These are phyloP conservation scores for Puffinus mauretanicus DNA, from an alignment of 2,113 vertebrate genomes.

Conservation along the genomic window DNA sequence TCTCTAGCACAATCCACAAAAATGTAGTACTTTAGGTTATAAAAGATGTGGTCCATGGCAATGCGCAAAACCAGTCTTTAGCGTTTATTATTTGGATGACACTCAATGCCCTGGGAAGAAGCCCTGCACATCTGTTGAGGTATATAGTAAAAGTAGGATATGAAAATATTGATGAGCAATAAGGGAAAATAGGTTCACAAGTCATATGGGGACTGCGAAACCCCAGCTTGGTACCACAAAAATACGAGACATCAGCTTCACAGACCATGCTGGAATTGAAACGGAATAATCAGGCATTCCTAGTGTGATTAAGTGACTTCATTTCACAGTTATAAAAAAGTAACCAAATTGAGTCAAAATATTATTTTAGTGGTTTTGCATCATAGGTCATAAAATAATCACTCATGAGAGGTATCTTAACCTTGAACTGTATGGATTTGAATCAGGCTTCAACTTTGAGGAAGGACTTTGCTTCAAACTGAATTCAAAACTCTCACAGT, in stretches of 20 bases:
- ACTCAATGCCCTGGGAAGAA: neutral
- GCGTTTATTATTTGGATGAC: constrained; percentile 6
- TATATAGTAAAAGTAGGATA: neutral
- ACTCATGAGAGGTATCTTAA: neutral
- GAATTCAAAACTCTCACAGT: neutral
- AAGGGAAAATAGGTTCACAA: constrained; percentile 35
- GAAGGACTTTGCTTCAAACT: neutral
- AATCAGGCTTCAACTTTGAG: neutral
- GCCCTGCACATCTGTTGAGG: neutral
- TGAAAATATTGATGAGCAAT: constrained; percentile 36
- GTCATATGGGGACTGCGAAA: constrained; percentile 15
- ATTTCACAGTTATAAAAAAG: constrained; percentile 14
- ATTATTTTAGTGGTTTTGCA: neutral
- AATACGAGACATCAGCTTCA: constrained; percentile 25
- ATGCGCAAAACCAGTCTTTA: neutral
- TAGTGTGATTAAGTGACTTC: constrained; percentile 46
- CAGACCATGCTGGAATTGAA: constrained; percentile 13
- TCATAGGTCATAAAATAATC: neutral
- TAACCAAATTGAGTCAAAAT: neutral
- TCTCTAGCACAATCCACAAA: neutral
- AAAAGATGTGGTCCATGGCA: neutral
- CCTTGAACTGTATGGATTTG: neutral
- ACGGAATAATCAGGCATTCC: constrained; percentile 31
- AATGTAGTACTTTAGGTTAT: neutral
- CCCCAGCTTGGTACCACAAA: neutral